phyloP scores from a whole-genome alignment of 2,797 vertebrate genomes.

The Catostomus latipinnis region DNA sequence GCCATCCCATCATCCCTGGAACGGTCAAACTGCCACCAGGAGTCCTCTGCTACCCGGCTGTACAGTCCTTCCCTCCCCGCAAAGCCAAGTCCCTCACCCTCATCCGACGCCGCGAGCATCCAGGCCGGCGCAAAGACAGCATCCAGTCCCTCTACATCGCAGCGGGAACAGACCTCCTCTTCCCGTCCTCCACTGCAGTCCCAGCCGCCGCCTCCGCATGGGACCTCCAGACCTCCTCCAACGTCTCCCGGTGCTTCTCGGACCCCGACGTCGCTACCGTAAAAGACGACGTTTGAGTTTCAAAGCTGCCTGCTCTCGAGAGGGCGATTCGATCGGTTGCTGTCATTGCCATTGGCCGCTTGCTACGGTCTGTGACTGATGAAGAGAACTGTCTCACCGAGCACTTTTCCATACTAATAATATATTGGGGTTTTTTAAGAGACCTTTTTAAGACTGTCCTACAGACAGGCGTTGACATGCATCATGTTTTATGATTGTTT shows the following conservation, averaged over 20 bases:
- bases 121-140: slow-evolving; percentile 83
- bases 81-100: slow-evolving; percentile 45
- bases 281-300: slow-evolving; percentile 50
- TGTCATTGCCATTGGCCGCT: background rate
- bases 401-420: slow-evolving; percentile 81
- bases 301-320: too few relatives aligned
- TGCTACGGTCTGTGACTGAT: slow-evolving; percentile 13
- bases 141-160: slow-evolving; percentile 86
- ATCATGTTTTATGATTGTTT: slow-evolving; percentile 54
- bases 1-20: slow-evolving; percentile 85
- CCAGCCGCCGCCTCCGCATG: slow-evolving; percentile 60
- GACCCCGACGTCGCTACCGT: slow-evolving; percentile 82
- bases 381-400: slow-evolving; percentile 64
- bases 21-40: slow-evolving; percentile 87
- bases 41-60: slow-evolving; percentile 61
- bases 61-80: background rate
- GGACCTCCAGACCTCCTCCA: slow-evolving; percentile 58
- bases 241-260: slow-evolving; percentile 82
- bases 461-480: slow-evolving; percentile 56
- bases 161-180: slow-evolving; percentile 68
- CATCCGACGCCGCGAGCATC: slow-evolving; percentile 78
- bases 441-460: slow-evolving; percentile 51
- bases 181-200: slow-evolving; percentile 60
- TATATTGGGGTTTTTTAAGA: slow-evolving; percentile 62
- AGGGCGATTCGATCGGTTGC: too few relatives aligned